These are phyloP conservation scores for Zaprionus tsacasi DNA, from an alignment of 1,140 invertebrate genomes.

Conservation along the genomic window DNA sequence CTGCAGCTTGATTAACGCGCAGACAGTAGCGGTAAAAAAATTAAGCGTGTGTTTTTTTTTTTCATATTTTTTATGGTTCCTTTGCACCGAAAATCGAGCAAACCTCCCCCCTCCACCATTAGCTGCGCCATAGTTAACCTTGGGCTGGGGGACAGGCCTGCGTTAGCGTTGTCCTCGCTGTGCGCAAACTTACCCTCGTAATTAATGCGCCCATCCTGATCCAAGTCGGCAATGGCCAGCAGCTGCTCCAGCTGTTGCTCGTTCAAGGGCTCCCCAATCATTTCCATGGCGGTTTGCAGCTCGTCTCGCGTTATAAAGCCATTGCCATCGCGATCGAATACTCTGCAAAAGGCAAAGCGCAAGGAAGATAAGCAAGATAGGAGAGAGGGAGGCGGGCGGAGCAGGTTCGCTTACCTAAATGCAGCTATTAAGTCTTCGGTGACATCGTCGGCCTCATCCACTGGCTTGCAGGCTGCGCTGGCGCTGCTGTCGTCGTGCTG, in stretches of 20 bases:
- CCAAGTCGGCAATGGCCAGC: conserved; percentile 89
- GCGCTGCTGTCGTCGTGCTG: conserved; percentile 84
- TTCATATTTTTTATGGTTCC: conserved; percentile 34
- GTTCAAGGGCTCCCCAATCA: conserved; percentile 90
- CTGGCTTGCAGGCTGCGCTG: conserved; percentile 66
- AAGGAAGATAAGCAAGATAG: background rate
- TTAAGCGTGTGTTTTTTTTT: conserved; percentile 27
- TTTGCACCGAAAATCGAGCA: conserved; percentile 29
- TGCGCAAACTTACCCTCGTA: conserved; percentile 88
- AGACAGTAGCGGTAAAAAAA: conserved; percentile 41
- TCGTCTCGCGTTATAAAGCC: conserved; percentile 91
- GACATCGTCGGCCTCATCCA: conserved; percentile 86
- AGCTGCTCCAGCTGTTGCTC: conserved; percentile 90
- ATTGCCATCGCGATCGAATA: conserved; percentile 91
- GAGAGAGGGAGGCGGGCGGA: background rate
- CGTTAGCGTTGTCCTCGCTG: conserved; percentile 60
- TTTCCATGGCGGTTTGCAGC: conserved; percentile 89
- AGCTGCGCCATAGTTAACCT: background rate
- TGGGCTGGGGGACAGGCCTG: background rate
- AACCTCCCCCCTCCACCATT: too few species aligned
- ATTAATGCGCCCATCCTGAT: conserved; percentile 91
- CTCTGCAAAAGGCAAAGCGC: conserved; percentile 85
- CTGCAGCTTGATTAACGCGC: conserved; percentile 60
- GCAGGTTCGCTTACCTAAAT: conserved; percentile 85
- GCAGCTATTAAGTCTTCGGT: conserved; percentile 90